Conservation (phyloP, 2,888 invertebrate genomes). For the Ganaspis brasiliensis region DNA sequence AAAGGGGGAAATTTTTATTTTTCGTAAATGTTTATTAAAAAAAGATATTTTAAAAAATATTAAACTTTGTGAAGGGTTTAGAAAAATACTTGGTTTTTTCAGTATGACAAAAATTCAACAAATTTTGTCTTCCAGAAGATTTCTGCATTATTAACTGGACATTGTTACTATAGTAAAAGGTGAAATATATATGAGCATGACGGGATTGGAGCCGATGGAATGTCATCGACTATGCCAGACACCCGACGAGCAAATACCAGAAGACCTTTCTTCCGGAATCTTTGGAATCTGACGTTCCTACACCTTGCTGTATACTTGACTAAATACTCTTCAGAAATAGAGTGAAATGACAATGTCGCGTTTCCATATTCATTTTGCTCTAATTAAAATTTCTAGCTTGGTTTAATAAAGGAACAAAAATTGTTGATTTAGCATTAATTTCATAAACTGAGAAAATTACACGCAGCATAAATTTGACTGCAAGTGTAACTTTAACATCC, state of each 20-base stretch:
- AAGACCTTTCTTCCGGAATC: constrained; percentile 11
- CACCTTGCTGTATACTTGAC: not conserved
- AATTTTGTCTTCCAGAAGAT: too few species aligned
- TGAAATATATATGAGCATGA: not conserved
- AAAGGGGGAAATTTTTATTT: too few species aligned
- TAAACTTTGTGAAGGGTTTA: too few species aligned
- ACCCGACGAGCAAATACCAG: constrained; percentile 10
- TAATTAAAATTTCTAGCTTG: not conserved
- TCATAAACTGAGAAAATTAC: too few species aligned
- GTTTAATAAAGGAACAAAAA: not conserved
- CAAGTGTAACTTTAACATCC: too few species aligned
- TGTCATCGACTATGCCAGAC: constrained; percentile 17
- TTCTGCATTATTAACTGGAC: not conserved
- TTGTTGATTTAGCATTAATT: too few species aligned
- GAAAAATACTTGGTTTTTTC: too few species aligned
- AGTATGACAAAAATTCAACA: too few species aligned
- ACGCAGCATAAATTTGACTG: too few species aligned
- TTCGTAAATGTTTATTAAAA: too few species aligned
- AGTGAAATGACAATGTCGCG: not conserved
- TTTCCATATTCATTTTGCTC: not conserved
- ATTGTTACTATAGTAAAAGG: not conserved
- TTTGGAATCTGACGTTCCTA: constrained; percentile 1
- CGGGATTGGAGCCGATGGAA: not conserved
- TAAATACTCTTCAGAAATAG: not conserved
- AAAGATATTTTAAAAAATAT: too few species aligned